Evolutionary conservation across 1,140 invertebrate genomes (phyloP).

Genomic region (Solenopsis fugax): DNA sequence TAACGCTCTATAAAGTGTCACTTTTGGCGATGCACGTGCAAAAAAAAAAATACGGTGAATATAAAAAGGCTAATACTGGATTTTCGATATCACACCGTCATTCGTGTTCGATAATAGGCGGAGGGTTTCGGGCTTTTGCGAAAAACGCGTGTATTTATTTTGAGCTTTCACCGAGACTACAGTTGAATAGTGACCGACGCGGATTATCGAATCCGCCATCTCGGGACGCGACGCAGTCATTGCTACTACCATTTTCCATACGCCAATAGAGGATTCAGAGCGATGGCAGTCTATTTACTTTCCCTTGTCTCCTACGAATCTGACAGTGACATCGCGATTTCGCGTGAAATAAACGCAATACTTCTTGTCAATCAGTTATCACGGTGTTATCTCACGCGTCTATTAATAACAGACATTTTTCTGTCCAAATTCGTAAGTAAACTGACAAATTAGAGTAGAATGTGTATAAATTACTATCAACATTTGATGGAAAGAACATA

Average conservation of each 20-base stretch:
- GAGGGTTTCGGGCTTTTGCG: constrained; percentile 34
- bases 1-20: constrained; percentile 5
- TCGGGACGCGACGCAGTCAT: constrained; percentile 67
- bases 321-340: constrained; percentile 49
- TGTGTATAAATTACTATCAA: neutral
- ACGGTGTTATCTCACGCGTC: neutral
- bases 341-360: constrained; percentile 21
- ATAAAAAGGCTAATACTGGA: constrained; percentile 53
- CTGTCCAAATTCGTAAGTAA: neutral
- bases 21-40: constrained; percentile 24
- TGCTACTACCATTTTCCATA: constrained; percentile 70
- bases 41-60: constrained; percentile 18
- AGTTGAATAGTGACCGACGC: constrained; percentile 60
- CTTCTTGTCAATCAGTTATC: constrained; percentile 25
- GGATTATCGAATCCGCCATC: constrained; percentile 74
- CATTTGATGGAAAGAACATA: neutral
- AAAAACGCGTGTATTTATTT: constrained; percentile 74
- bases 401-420: constrained; percentile 1
- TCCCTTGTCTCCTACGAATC: constrained; percentile 43
- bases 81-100: constrained; percentile 49
- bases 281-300: constrained; percentile 47
- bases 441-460: neutral
- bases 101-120: constrained; percentile 45
- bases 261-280: constrained; percentile 43
- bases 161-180: constrained; percentile 66